Conservation (phyloP, 2,888 invertebrate genomes). For the Muschampia staudingeri region DNA sequence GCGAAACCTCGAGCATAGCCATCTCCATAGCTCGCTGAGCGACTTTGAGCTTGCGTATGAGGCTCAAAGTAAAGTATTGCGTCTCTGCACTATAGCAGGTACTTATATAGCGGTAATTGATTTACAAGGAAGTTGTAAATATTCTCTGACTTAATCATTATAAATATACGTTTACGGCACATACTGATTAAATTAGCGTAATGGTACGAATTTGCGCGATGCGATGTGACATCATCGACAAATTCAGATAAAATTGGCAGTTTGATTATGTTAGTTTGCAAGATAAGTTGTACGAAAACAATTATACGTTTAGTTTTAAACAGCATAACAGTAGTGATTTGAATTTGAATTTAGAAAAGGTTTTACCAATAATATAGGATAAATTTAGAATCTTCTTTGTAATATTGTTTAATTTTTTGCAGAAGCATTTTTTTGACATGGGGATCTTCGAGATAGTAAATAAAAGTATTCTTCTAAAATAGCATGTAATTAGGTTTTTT, state of each 20-base stretch:
- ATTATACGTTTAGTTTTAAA: not conserved
- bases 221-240: slow-evolving; percentile 35
- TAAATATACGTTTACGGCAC: slow-evolving; percentile 13
- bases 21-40: too few species aligned
- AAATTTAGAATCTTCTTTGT: not conserved
- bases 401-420: too few species aligned
- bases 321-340: not conserved
- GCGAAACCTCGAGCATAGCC: too few species aligned
- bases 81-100: too few species aligned
- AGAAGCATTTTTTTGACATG: too few species aligned
- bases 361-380: too few species aligned
- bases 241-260: not conserved
- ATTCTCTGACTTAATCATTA: slow-evolving; percentile 11
- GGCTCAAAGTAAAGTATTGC: too few species aligned
- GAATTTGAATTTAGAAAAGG: not conserved
- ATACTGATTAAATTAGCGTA: slow-evolving; percentile 2
- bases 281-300: not conserved
- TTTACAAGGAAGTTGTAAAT: slow-evolving; percentile 4
- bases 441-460: too few species aligned
- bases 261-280: not conserved
- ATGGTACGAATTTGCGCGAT: not conserved
- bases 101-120: not conserved
- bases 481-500: too few species aligned
- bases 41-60: too few species aligned
- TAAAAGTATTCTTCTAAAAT: too few species aligned